These are phyloP conservation scores for Cardiocondyla obscurior DNA, from an alignment of 1,140 invertebrate genomes.

Conservation along the genomic window DNA sequence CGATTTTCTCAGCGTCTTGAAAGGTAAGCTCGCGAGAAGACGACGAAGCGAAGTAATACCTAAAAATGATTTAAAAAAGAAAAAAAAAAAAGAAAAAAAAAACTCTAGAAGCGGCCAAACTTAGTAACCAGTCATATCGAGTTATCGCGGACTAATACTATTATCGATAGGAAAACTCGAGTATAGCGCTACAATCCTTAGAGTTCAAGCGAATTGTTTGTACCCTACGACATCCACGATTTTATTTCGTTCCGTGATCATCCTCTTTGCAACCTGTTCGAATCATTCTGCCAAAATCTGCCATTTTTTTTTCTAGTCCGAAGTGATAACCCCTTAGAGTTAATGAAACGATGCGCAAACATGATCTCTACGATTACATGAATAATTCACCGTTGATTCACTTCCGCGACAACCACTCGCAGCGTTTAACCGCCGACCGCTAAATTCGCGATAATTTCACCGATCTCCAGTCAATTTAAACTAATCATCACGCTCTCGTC, in stretches of 20 bases:
- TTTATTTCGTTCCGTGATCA: constrained; percentile 18
- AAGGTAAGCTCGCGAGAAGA: background rate
- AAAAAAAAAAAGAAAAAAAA: constrained; percentile 52
- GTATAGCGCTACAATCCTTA: constrained; percentile 54
- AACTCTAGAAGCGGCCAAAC: constrained; percentile 76
- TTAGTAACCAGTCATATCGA: constrained; percentile 75
- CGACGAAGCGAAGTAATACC: constrained; percentile 17
- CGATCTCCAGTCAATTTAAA: constrained; percentile 63
- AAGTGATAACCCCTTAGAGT: background rate
- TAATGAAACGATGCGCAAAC: constrained; percentile 18
- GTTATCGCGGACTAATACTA: constrained; percentile 73
- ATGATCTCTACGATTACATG: constrained; percentile 21
- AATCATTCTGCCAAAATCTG: constrained; percentile 1
- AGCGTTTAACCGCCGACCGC: constrained; percentile 17
- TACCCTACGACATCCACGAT: constrained; percentile 2
- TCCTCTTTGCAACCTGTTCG: constrained; percentile 16
- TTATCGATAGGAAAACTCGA: constrained; percentile 70
- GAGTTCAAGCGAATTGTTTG: constrained; percentile 41
- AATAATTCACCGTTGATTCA: constrained; percentile 5
- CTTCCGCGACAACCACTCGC: background rate
- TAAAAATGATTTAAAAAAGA: no score
- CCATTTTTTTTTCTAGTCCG: constrained; percentile 43
- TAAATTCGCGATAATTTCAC: constrained; percentile 54
- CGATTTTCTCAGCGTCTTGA: background rate
- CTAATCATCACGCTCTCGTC: constrained; percentile 25